Evolutionary conservation across 2,797 vertebrate species (phyloP).

Genomic region (Helostoma temminkii): DNA sequence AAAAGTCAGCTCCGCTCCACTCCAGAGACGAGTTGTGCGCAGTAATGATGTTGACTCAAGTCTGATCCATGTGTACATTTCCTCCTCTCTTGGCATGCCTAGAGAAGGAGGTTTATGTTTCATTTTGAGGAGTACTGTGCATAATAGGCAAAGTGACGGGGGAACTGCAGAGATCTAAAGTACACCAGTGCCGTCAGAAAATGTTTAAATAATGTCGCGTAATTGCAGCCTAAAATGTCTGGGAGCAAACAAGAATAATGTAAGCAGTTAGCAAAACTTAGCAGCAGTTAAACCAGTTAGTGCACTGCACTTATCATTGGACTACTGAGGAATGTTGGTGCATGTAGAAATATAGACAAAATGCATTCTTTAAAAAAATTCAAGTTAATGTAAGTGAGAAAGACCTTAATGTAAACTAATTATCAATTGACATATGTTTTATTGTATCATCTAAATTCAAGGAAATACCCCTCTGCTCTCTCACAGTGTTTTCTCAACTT

Average conservation of each 20-base stretch:
- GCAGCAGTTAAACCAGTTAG: constrained; percentile 41
- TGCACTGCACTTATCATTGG: background rate
- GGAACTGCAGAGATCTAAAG: constrained; percentile 49
- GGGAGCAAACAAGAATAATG: constrained; percentile 64
- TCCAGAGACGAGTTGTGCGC: constrained; percentile 50
- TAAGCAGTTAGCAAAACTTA: constrained; percentile 62
- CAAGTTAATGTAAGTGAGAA: background rate
- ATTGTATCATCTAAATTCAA: background rate
- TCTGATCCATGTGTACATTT: constrained; percentile 72
- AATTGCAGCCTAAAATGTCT: constrained; percentile 69
- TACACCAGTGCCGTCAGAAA: constrained; percentile 43
- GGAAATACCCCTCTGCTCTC: background rate
- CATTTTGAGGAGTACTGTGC: constrained; percentile 53
- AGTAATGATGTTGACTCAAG: constrained; percentile 79
- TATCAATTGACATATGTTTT: background rate
- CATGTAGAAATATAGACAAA: background rate
- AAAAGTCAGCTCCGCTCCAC: constrained; percentile 28
- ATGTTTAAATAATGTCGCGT: constrained; percentile 71
- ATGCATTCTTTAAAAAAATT: too few species aligned
- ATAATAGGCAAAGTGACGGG: constrained; percentile 67
- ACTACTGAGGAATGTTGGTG: constrained; percentile 10
- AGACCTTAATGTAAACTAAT: background rate
- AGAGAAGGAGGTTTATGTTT: constrained; percentile 61
- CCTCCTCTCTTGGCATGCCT: constrained; percentile 33
- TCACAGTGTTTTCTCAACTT: background rate